Conservation (phyloP, 2,888 invertebrate species). For the Alsophila aescularia region DNA sequence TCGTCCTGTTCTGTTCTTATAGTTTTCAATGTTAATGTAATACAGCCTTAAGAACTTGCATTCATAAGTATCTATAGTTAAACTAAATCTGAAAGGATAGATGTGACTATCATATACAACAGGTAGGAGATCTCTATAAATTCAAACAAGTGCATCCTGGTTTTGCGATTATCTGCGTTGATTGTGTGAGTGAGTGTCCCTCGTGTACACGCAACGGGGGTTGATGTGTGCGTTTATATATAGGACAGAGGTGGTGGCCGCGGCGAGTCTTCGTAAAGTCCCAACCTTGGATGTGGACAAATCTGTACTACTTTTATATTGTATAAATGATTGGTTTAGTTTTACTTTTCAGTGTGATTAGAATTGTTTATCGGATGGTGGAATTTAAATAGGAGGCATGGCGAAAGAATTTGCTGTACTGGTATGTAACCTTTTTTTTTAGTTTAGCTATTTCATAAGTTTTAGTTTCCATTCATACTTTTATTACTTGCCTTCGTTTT, state of each 20-base stretch:
- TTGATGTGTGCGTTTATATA: slow-evolving; percentile 77
- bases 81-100: slow-evolving; percentile 1
- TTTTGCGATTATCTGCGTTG: slow-evolving; percentile 35
- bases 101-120: slow-evolving; percentile 3
- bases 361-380: slow-evolving; percentile 41
- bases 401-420: slow-evolving; percentile 61
- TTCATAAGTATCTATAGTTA: no score
- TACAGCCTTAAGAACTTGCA: no score
- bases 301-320: slow-evolving; percentile 41
- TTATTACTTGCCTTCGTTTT: no score
- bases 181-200: slow-evolving; percentile 42
- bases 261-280: slow-evolving; percentile 66
- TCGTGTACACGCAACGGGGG: slow-evolving; percentile 42
- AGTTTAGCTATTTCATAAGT: not conserved
- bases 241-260: slow-evolving; percentile 67
- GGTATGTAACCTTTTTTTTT: slow-evolving; percentile 48
- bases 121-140: slow-evolving; percentile 23
- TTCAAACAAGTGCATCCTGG: slow-evolving; percentile 29
- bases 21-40: no score
- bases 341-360: slow-evolving; percentile 45
- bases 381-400: slow-evolving; percentile 52
- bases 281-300: slow-evolving; percentile 79
- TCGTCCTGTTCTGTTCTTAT: no score
- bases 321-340: slow-evolving; percentile 40
- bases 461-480: no score